phyloP scores from a whole-genome alignment of 2,888 invertebrate genomes.

The Flexamia atlantica region DNA sequence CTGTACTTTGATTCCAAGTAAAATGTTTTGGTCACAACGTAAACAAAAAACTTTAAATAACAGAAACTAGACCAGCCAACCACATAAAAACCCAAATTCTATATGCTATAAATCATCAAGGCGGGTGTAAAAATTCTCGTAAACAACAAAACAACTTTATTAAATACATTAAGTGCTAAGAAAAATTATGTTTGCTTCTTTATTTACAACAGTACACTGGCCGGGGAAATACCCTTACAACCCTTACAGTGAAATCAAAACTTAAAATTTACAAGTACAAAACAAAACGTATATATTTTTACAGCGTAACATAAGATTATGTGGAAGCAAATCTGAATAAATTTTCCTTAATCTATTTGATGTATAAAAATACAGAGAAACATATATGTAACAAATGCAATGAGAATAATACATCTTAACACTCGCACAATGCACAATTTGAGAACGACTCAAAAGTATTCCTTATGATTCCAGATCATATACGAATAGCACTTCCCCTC shows the following conservation, averaged over 20 bases:
- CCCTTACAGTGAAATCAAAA: slow-evolving; percentile 39
- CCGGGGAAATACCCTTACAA: slow-evolving; percentile 15
- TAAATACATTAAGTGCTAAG: slow-evolving; percentile 48
- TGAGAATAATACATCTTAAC: slow-evolving; percentile 48
- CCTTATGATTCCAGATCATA: slow-evolving; percentile 90
- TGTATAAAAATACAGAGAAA: slow-evolving; percentile 54
- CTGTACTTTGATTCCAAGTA: too few species aligned
- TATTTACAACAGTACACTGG: slow-evolving; percentile 29
- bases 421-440: slow-evolving; percentile 43
- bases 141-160: slow-evolving; percentile 57
- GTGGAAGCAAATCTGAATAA: slow-evolving; percentile 36
- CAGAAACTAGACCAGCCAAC: too few species aligned
- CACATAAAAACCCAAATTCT: too few species aligned
- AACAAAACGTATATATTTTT: slow-evolving; percentile 38
- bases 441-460: background rate
- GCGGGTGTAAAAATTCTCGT: background rate
- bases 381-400: slow-evolving; percentile 47
- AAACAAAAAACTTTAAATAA: too few species aligned
- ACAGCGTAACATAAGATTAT: slow-evolving; percentile 5
- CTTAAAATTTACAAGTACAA: slow-evolving; percentile 49
- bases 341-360: slow-evolving; percentile 29
- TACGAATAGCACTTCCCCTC: slow-evolving; percentile 95
- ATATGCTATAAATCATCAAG: too few species aligned
- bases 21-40: too few species aligned
- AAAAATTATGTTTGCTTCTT: slow-evolving; percentile 35